These are phyloP conservation scores for Halcyon smyrnensis DNA, from an alignment of 2,797 vertebrate species.

Conservation along the genomic window DNA sequence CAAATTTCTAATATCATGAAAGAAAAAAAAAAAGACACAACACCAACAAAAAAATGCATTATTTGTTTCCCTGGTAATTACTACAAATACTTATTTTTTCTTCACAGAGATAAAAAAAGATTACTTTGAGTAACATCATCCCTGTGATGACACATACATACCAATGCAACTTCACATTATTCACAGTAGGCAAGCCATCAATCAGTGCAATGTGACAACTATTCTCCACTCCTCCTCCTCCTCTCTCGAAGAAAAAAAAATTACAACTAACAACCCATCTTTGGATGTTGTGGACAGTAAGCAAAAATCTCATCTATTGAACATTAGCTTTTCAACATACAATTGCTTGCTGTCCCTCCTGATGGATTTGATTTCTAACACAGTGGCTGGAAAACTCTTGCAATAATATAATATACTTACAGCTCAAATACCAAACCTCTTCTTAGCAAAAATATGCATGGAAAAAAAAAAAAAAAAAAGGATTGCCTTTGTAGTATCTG, in stretches of 20 bases:
- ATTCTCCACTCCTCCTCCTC: not conserved
- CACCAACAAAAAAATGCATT: not conserved
- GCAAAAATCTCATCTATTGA: not conserved
- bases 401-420: not conserved
- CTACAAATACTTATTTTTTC: not conserved
- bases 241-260: not conserved
- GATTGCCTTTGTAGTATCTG: not conserved
- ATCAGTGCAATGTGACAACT: slow-evolving; percentile 28
- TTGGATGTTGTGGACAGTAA: not conserved
- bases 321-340: not conserved
- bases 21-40: not conserved
- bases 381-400: not conserved
- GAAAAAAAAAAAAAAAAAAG: not conserved
- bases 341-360: not conserved
- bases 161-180: slow-evolving; percentile 25
- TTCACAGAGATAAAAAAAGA: not conserved
- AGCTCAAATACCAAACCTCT: not conserved
- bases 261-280: not conserved
- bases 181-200: slow-evolving; percentile 13
- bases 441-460: not conserved
- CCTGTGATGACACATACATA: not conserved
- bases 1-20: not conserved
- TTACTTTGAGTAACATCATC: not conserved
- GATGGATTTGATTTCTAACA: not conserved
- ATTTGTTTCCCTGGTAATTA: not conserved